phyloP scores from a whole-genome alignment of 2,797 vertebrate genomes.

The Schizopygopsis pylzovi region DNA sequence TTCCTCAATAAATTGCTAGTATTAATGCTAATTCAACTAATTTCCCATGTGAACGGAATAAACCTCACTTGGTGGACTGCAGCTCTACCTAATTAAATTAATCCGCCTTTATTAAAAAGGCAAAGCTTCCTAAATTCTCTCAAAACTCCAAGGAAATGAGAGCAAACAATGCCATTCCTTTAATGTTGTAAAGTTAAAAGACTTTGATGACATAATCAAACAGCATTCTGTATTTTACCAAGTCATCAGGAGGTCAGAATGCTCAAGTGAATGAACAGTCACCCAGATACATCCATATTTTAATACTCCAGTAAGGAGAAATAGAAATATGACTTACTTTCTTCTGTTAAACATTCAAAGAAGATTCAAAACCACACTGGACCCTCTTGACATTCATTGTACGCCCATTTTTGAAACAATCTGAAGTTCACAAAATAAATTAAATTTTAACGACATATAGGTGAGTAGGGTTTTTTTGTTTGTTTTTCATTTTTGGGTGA shows the following conservation, averaged over 20 bases:
- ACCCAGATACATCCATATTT: neutral
- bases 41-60: neutral
- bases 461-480: too few species aligned
- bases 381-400: neutral
- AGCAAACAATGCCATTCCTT: slow-evolving; percentile 21
- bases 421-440: neutral
- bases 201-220: slow-evolving; percentile 32
- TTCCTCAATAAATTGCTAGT: slow-evolving; percentile 29
- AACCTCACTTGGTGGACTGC: slow-evolving; percentile 14
- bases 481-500: too few species aligned
- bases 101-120: slow-evolving; percentile 46
- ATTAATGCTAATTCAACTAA: slow-evolving; percentile 32
- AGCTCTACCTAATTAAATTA: slow-evolving; percentile 40
- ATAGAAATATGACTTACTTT: neutral
- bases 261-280: neutral
- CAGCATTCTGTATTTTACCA: slow-evolving; percentile 8
- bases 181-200: slow-evolving; percentile 16
- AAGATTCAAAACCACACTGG: neutral
- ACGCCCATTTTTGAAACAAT: neutral
- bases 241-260: slow-evolving; percentile 15
- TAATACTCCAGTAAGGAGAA: neutral
- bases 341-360: neutral
- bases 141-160: slow-evolving; percentile 25
- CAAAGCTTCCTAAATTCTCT: slow-evolving; percentile 26
- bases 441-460: neutral